These are phyloP conservation scores for Erannis defoliaria DNA, from an alignment of 2,888 invertebrate species.

Conservation along the genomic window DNA sequence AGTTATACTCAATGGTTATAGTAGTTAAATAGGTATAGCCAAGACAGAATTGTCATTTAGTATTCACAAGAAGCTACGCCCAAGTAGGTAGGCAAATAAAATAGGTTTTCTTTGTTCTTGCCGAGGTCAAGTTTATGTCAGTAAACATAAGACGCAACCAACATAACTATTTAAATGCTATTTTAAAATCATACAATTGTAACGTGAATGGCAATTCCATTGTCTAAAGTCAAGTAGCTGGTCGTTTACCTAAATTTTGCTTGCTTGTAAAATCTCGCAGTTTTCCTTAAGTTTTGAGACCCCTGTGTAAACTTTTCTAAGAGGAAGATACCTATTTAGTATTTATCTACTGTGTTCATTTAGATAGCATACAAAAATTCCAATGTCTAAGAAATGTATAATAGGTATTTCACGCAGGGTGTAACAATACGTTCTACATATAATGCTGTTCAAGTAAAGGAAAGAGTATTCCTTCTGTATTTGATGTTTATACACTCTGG, in stretches of 20 bases:
- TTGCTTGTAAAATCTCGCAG: too few relatives aligned
- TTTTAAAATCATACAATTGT: neutral
- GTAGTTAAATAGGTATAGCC: neutral
- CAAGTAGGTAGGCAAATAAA: slow-evolving; percentile 5
- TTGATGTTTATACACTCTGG: neutral
- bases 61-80: slow-evolving; percentile 13
- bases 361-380: too few relatives aligned
- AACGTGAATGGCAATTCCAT: too few relatives aligned
- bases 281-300: too few relatives aligned
- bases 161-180: neutral
- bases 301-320: too few relatives aligned
- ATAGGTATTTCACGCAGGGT: too few relatives aligned
- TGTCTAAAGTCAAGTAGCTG: too few relatives aligned
- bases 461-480: neutral
- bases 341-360: too few relatives aligned
- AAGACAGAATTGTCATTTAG: slow-evolving; percentile 5
- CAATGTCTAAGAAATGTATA: too few relatives aligned
- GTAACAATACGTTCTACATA: too few relatives aligned
- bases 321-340: too few relatives aligned
- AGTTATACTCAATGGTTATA: neutral
- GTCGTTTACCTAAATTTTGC: too few relatives aligned
- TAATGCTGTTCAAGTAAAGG: neutral
- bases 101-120: slow-evolving; percentile 20
- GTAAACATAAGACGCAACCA: neutral
- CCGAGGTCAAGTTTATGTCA: slow-evolving; percentile 20